Conservation (phyloP, 2,797 vertebrate genomes). For the Xenopus petersii region DNA sequence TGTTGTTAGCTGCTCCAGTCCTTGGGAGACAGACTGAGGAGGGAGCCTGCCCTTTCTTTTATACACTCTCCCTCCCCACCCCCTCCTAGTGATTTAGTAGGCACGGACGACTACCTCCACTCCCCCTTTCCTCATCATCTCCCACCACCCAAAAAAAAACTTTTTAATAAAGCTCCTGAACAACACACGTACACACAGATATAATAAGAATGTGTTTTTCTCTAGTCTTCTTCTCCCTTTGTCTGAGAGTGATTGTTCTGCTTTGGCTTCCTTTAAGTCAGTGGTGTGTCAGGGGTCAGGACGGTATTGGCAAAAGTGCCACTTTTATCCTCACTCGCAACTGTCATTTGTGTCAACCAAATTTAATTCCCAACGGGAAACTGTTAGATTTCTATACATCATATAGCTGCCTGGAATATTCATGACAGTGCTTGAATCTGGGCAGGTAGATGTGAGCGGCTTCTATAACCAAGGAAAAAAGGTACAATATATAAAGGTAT, state of each 20-base stretch:
- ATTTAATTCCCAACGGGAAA: no score
- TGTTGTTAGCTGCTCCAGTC: slow-evolving; percentile 43
- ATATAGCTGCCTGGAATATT: no score
- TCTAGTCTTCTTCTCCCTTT: neutral
- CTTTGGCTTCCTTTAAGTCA: neutral
- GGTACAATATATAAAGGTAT: no score
- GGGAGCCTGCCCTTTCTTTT: slow-evolving; percentile 40
- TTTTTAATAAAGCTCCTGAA: slow-evolving; percentile 23
- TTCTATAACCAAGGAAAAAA: no score
- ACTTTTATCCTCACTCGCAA: no score
- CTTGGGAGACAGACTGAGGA: slow-evolving; percentile 45
- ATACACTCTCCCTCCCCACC: slow-evolving; percentile 19
- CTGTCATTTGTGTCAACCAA: no score
- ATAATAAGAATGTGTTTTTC: neutral
- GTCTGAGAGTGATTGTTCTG: slow-evolving; percentile 13
- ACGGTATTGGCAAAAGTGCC: neutral
- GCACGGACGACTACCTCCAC: slow-evolving; percentile 19
- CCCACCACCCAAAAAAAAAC: slow-evolving; percentile 7
- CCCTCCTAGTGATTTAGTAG: slow-evolving; percentile 26
- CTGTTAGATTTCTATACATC: no score
- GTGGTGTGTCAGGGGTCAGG: neutral
- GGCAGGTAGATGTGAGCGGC: no score
- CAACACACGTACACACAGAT: no score
- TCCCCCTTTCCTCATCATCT: slow-evolving; percentile 17
- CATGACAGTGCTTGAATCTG: no score